Base-by-base conservation (phyloP, 92 coral and sea anemone genomes). In the Meandrina meandrites region DNA sequence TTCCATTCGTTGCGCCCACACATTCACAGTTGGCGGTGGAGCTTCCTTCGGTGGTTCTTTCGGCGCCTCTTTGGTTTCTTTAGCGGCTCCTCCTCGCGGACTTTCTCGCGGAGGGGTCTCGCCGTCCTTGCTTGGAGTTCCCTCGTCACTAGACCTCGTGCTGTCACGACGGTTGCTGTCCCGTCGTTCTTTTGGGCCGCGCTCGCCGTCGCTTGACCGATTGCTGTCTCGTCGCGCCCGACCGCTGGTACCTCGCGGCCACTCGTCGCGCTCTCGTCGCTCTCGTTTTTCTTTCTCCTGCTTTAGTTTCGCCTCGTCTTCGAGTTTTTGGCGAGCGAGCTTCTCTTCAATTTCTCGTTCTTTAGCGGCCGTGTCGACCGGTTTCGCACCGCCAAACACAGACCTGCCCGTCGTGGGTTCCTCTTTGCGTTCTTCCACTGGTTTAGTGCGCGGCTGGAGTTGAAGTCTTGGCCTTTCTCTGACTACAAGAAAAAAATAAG, bases 301-400 rank as follows among this genome's bases (percentile, higher is more conserved):
- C 42, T 91, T 86, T 8, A 90, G 76, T 67, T 80, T 92, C 10
- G 93, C 69, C 84, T 95, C 97, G 5, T 88, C 94, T 69, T 89
- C 96, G 36, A 94, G 92, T 86, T 89, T 95, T 80, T 93, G 92
- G 34, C 94, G 94, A 62, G 94, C 97, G 1, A 97, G 93, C 85
- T 93, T 94, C 72, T 93, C 97, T 71, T 94, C 99, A 60, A 97
- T 92, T 88, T 97, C 98, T 89, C 91, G 93, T 92, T 97, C 99
- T 84, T 92, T 95, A 72, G 98, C 87, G 71, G 98, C 94, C 14
- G 99, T 97, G 74, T 97, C 95, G 9, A 97, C 99, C 27, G 99
- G 99, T 86, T 93, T 97, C 10, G 99, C 99, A 74, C 88, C 94
- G 10, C 99, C 99, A 93, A 97, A 97, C 88, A 97, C 94, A n/a